A percentile compares a stretch with the other conserved stretches of the same genome.
Conservation (phyloP, 2,888 invertebrate genomes). For the Allygus modestus region DNA sequence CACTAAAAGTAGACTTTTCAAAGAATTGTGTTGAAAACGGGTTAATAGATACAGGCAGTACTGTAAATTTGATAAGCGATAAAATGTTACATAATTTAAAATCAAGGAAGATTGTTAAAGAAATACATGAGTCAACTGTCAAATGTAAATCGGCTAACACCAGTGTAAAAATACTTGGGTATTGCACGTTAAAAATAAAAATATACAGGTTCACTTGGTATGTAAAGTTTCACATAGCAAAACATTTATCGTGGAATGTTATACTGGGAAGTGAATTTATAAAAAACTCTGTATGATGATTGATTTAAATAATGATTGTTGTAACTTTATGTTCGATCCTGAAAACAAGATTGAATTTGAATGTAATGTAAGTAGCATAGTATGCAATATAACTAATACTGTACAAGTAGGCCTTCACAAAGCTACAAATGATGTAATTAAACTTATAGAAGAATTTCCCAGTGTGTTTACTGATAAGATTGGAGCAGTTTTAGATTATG, state of each 20-base stretch:
- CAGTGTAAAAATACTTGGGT: neutral
- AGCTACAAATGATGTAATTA: neutral
- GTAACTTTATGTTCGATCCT: neutral
- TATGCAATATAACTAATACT: neutral
- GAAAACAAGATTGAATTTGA: conserved; percentile 16
- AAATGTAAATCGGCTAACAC: conserved; percentile 1
- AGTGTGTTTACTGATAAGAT: conserved; percentile 34
- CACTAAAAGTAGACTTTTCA: neutral
- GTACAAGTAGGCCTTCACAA: neutral
- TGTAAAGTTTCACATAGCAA: conserved; percentile 9
- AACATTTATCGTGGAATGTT: neutral
- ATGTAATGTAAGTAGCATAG: neutral
- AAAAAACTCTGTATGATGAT: conserved; percentile 3
- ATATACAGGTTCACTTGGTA: neutral
- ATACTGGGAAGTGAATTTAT: conserved; percentile 22
- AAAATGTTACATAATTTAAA: neutral
- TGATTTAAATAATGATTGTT: conserved; percentile 17
- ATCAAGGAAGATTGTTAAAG: neutral
- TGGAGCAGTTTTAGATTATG: conserved; percentile 3
- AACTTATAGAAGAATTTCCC: conserved; percentile 1
- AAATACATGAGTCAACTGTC: neutral
- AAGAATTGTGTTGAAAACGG: neutral
- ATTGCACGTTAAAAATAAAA: conserved; percentile 6
- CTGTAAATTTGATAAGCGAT: neutral
- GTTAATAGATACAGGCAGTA: conserved; percentile 8